Conservation (phyloP, 2,113 vertebrate species). For the Tricholaema leucomelas region DNA sequence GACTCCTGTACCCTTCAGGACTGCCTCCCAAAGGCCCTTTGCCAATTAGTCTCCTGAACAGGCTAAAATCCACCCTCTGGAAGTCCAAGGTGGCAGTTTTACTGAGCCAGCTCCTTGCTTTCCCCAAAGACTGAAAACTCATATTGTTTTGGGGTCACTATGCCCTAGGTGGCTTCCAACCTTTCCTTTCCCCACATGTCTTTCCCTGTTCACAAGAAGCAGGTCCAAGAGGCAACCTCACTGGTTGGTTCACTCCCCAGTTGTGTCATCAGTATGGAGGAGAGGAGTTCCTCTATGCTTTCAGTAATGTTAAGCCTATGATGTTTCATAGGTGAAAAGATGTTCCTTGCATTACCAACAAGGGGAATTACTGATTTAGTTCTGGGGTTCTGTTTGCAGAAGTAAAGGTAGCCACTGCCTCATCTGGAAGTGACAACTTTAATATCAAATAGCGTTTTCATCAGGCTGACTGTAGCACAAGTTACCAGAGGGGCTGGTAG, state of each 20-base stretch:
- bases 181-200: too few species aligned
- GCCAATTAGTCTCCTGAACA: too few species aligned
- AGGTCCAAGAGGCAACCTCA: too few species aligned
- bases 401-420: neutral
- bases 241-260: neutral
- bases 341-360: neutral
- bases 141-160: too few species aligned
- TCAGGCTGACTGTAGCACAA: neutral
- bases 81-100: too few species aligned
- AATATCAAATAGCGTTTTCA: neutral
- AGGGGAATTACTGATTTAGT: neutral
- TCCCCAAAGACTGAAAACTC: too few species aligned
- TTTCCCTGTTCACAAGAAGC: too few species aligned
- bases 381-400: neutral
- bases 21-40: too few species aligned
- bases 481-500: neutral
- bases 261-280: accelerated
- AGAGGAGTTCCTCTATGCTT: neutral
- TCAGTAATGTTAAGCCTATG: neutral
- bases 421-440: neutral
- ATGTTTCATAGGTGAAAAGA: neutral
- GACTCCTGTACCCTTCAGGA: too few species aligned
- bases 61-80: too few species aligned
- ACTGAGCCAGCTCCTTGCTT: too few species aligned
- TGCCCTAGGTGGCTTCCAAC: too few species aligned